Percentiles rank a stretch among this genome's conserved stretches.
These are phyloP conservation scores for Molorchus minor DNA, from an alignment of 2,888 invertebrate genomes.

Conservation along the genomic window DNA sequence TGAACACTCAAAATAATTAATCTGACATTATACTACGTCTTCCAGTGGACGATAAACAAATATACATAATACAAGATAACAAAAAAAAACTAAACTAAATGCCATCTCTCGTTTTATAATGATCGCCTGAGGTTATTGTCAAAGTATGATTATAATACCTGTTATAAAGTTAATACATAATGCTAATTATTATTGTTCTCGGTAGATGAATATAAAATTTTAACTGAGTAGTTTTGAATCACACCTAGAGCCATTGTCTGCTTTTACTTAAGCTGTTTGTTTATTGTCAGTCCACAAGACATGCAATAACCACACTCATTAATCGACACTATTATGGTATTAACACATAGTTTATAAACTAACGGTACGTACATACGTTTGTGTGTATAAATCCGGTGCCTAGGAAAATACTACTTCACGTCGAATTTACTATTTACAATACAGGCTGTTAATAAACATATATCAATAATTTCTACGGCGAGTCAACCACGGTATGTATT, in stretches of 20 bases:
- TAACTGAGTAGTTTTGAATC: constrained; percentile 2
- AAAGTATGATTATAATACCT: neutral
- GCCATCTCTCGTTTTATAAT: neutral
- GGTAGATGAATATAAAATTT: neutral
- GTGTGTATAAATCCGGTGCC: neutral
- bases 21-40: neutral
- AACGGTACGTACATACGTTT: neutral
- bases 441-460: no score
- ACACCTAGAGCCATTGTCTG: neutral
- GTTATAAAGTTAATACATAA: constrained; percentile 1
- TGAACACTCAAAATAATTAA: neutral
- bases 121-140: neutral
- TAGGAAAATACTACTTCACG: no score
- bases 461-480: no score
- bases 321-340: no score
- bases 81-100: neutral
- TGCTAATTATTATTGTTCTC: constrained; percentile 3
- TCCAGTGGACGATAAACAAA: neutral
- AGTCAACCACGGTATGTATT: no score
- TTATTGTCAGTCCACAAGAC: no score
- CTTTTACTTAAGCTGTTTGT: neutral
- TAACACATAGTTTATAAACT: no score
- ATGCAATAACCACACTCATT: no score
- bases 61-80: neutral
- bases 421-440: no score